Conservation (phyloP, 2,113 vertebrate genomes). For the Notarius quadriscutis region DNA sequence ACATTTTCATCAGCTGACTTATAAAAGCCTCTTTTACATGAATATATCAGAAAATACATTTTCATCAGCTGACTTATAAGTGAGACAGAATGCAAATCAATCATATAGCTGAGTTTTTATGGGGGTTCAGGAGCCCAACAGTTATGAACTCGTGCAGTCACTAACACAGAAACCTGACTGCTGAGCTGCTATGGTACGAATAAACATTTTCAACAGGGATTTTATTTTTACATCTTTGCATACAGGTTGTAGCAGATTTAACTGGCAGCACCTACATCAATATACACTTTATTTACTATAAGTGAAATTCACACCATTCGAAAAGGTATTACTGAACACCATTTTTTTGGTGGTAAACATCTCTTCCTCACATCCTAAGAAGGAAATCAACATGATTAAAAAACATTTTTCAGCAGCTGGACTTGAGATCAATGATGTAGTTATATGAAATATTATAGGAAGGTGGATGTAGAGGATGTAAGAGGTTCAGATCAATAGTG, state of each 20-base stretch:
- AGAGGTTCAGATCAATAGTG: background rate
- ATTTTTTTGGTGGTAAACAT: background rate
- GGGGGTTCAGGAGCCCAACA: too few species aligned
- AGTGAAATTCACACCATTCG: background rate
- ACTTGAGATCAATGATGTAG: background rate
- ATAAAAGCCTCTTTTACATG: background rate
- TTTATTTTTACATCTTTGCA: background rate
- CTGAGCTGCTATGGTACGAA: background rate
- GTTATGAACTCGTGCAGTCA: background rate
- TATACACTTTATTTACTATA: background rate
- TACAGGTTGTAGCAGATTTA: background rate
- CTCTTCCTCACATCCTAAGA: background rate
- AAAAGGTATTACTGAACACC: background rate
- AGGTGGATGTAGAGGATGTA: background rate
- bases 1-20: slow-evolving; percentile 17
- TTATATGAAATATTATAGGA: background rate
- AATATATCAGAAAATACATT: background rate
- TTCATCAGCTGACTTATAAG: slow-evolving; percentile 11
- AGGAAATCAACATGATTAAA: background rate
- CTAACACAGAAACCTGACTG: background rate
- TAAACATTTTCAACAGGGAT: background rate
- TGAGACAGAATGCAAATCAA: background rate
- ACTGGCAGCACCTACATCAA: background rate
- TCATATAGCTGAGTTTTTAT: background rate
- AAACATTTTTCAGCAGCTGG: background rate